These are phyloP conservation scores for Gortyna flavago DNA, from an alignment of 2,888 invertebrate species.

Conservation along the genomic window DNA sequence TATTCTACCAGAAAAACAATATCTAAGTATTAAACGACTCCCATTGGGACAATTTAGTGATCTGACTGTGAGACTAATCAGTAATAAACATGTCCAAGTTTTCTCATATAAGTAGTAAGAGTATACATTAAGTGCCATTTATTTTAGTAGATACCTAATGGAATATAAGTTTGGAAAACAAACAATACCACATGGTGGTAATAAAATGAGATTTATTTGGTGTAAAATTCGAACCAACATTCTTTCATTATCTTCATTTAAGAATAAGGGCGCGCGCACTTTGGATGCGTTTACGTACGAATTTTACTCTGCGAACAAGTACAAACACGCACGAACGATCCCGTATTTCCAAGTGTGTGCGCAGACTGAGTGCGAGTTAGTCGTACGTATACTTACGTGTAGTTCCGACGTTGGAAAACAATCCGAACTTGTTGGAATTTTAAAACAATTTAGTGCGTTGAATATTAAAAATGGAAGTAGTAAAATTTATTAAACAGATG, in stretches of 20 bases:
- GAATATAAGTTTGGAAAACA: neutral
- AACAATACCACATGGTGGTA: too few relatives aligned
- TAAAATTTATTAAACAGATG: neutral
- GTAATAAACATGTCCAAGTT: conserved; percentile 51
- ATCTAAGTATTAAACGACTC: conserved; percentile 47
- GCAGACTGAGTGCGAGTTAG: neutral
- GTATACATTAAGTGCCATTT: conserved; percentile 11
- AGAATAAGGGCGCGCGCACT: neutral
- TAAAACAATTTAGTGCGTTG: neutral
- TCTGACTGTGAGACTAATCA: conserved; percentile 42
- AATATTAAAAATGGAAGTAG: neutral
- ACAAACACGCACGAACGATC: neutral
- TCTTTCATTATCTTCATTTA: too few relatives aligned
- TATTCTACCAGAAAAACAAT: conserved; percentile 51
- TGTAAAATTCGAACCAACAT: neutral
- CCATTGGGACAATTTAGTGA: conserved; percentile 52
- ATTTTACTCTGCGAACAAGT: neutral
- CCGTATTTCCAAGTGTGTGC: neutral
- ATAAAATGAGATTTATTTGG: neutral
- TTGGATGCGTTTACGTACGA: neutral
- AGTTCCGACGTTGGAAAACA: neutral
- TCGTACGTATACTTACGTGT: too few relatives aligned
- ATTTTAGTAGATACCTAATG: conserved; percentile 6
- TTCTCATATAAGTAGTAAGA: conserved; percentile 14
- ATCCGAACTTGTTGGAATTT: neutral